Conservation (phyloP, 2,888 invertebrate genomes). For the Esperia sulphurella region DNA sequence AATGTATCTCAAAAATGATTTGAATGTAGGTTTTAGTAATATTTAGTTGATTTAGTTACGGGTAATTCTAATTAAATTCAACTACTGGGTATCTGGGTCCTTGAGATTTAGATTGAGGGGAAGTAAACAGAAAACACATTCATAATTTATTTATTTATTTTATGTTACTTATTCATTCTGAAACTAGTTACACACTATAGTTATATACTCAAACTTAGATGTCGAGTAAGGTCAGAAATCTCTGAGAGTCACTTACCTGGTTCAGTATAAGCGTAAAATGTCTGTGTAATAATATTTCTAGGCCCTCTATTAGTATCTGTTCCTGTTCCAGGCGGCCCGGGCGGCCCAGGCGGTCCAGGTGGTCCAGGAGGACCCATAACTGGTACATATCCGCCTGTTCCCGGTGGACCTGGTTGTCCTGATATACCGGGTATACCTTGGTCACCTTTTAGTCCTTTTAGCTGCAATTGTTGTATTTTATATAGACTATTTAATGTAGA, state of each 20-base stretch:
- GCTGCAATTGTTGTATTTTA: conserved; percentile 23
- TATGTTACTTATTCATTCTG: too few species aligned
- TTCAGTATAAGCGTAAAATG: conserved; percentile 16
- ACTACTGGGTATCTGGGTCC: too few species aligned
- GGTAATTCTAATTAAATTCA: too few species aligned
- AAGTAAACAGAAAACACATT: too few species aligned
- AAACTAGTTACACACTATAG: too few species aligned
- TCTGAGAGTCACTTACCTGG: conserved; percentile 11
- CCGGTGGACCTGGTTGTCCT: conserved; percentile 36
- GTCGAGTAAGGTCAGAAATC: too few species aligned
- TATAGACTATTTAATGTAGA: neutral
- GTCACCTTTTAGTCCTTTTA: conserved; percentile 57
- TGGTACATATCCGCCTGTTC: conserved; percentile 22
- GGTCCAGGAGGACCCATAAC: conserved; percentile 25
- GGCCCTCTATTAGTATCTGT: conserved; percentile 49
- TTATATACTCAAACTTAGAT: too few species aligned
- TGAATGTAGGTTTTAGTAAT: too few species aligned
- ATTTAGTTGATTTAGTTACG: too few species aligned
- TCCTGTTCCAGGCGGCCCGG: conserved; percentile 23
- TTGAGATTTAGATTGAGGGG: too few species aligned
- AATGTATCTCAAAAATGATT: too few species aligned
- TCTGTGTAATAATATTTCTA: conserved; percentile 26
- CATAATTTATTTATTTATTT: too few species aligned
- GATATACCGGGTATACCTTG: conserved; percentile 38
- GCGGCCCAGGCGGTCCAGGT: conserved; percentile 43